These are phyloP conservation scores for Sanderia malayensis DNA, from an alignment of 30 jellyfish, hydroid and myxozoan genomes.

Conservation along the genomic window DNA sequence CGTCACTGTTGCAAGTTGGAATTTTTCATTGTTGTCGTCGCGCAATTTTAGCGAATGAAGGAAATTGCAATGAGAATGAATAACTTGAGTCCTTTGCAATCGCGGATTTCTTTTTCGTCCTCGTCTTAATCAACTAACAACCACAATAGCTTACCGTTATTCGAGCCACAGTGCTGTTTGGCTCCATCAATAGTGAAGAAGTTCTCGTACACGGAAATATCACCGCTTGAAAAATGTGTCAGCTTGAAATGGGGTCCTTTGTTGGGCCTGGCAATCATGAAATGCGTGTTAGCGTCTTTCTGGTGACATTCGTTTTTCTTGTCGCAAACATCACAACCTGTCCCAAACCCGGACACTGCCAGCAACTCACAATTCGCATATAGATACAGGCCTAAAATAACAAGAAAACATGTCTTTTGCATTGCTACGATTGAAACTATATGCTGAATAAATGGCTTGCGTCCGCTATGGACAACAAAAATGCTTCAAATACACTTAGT, in stretches of 20 bases:
- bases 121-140: not conserved
- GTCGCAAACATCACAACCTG: constrained; percentile 88
- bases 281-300: constrained; percentile 77
- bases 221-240: constrained; percentile 93
- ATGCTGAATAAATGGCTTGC: too few relatives aligned
- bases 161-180: constrained; percentile 69
- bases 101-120: not conserved
- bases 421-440: too few relatives aligned
- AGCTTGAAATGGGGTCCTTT: constrained; percentile 96
- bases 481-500: too few relatives aligned
- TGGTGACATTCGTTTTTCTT: constrained; percentile 55
- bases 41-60: too few relatives aligned
- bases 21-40: too few relatives aligned
- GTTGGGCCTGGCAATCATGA: constrained; percentile 97
- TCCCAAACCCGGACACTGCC: constrained; percentile 67
- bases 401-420: too few relatives aligned
- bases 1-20: too few relatives aligned
- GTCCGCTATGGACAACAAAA: too few relatives aligned
- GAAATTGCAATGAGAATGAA: not conserved
- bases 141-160: constrained; percentile 46
- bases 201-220: constrained; percentile 74
- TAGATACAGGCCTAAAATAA: constrained; percentile 61
- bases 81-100: not conserved
- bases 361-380: constrained; percentile 84
- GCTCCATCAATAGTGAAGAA: constrained; percentile 74